Evolutionary conservation across 2,113 vertebrate species (phyloP).

Genomic region (Odocoileus virginianus): DNA sequence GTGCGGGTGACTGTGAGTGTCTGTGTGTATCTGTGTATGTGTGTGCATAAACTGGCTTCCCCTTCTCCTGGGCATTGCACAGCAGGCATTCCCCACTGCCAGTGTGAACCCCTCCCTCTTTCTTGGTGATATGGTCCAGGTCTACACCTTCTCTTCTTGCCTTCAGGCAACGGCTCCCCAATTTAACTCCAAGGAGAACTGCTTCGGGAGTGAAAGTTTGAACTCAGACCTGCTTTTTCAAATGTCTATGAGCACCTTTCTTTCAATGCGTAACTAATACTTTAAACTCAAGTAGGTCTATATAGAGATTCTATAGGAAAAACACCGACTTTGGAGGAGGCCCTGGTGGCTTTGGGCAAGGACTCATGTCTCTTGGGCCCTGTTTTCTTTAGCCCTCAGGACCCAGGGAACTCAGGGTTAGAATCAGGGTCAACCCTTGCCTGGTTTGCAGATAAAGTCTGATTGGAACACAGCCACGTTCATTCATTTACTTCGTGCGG

Average conservation of each 20-base stretch:
- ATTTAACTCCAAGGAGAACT: neutral
- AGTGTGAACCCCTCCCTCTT: neutral
- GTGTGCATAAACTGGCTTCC: neutral
- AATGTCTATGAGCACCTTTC: neutral
- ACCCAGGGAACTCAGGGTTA: neutral
- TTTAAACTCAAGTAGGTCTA: neutral
- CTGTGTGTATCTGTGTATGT: neutral
- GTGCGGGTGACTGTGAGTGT: neutral
- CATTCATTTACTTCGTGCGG: neutral
- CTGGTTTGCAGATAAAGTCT: slow-evolving; percentile 16
- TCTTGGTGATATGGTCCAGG: neutral
- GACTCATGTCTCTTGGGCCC: neutral
- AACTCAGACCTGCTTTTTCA: neutral
- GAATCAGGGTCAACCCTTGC: neutral
- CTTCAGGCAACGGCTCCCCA: neutral
- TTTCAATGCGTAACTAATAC: neutral
- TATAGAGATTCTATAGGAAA: neutral
- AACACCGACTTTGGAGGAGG: neutral
- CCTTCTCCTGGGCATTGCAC: neutral
- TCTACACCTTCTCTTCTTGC: too few relatives aligned
- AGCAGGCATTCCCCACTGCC: neutral
- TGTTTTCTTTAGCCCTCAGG: neutral
- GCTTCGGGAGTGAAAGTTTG: neutral
- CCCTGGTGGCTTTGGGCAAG: neutral
- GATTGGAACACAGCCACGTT: neutral